A percentile compares a stretch with the other conserved stretches of the same genome.
These are phyloP conservation scores for Channallabes apus DNA, from an alignment of 2,797 vertebrate genomes.

Conservation along the genomic window DNA sequence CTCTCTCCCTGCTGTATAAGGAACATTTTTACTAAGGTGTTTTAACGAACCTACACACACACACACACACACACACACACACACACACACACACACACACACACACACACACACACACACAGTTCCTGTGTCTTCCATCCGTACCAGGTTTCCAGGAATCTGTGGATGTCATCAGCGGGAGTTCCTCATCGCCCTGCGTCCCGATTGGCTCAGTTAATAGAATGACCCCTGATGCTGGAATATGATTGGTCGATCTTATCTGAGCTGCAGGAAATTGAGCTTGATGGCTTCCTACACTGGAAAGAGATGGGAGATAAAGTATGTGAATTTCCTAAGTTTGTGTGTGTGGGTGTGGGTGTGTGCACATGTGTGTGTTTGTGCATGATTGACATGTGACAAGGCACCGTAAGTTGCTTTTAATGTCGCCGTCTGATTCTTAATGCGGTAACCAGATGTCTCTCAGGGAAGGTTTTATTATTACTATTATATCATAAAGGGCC, in stretches of 20 bases:
- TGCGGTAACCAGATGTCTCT: slow-evolving; percentile 16
- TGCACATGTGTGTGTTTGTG: neutral
- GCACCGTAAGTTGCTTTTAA: neutral
- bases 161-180: slow-evolving; percentile 28
- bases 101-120: slow-evolving; percentile 23
- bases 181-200: neutral
- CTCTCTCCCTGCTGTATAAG: slow-evolving; percentile 2
- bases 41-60: slow-evolving; percentile 11
- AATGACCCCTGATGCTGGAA: neutral
- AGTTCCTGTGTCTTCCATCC: slow-evolving; percentile 41
- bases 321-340: neutral
- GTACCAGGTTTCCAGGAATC: slow-evolving; percentile 36
- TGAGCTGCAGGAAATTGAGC: slow-evolving; percentile 46
- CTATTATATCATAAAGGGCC: slow-evolving; percentile 28
- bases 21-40: slow-evolving; percentile 17
- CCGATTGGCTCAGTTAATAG: slow-evolving; percentile 10
- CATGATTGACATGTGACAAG: neutral
- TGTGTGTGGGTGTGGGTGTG: neutral
- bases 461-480: slow-evolving; percentile 33
- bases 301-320: slow-evolving; percentile 29
- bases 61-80: neutral
- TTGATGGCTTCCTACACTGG: slow-evolving; percentile 45
- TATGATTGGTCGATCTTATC: slow-evolving; percentile 45
- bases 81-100: slow-evolving; percentile 28
- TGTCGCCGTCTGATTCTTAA: neutral